Base-by-base conservation (phyloP, 2,888 invertebrate genomes). In the Tupiocoris notatus region DNA sequence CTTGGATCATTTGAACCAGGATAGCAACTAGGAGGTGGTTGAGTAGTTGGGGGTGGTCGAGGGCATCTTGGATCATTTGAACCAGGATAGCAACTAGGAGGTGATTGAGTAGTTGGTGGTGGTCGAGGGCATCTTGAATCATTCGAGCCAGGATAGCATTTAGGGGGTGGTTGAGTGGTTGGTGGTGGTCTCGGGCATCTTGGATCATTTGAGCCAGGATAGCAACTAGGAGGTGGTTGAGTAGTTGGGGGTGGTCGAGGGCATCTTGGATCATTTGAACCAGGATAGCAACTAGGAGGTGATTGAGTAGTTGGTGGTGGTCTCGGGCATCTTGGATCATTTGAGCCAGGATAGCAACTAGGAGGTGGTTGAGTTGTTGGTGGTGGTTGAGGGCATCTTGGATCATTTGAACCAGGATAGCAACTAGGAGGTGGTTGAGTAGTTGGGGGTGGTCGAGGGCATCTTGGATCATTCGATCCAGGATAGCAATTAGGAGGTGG, bases 371-470 rank as follows among this genome's bases (percentile, higher is more conserved):
- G n/a, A n/a, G 56, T 56, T 18, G 79, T 68, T 0, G 77, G n/a
- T 21, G 75, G 22, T 23, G 74, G 54, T 17, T 12, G n/a, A 0
- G 76, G 84, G 75, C 85, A 84, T 2, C 83, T 79, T 0, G 85
- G 83, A 79, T 86, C 85, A 83, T 79, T 81, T 1, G 58, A 83
- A 79, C 62, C 84, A 84, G 77, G 86, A 76, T 81, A 85, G 56
- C 86, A 83, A 21, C 80, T n/a, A 21, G 66, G 66, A 3, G 16
- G 23, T 63, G 58, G 74, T 0, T 82, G 80, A 0, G 83, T 81
- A 0, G 82, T 81, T 16, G 82, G 76, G 1, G 83, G 78, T 25
- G 79, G 79, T 21, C 79, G 78, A 0, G 84, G 84, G 74, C 84
- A 85, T 1, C 83, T 79, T 0, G 85, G 83, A 78, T 86, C 85